Base-by-base conservation (phyloP, 2,797 vertebrate genomes). In the Prionace glauca region DNA sequence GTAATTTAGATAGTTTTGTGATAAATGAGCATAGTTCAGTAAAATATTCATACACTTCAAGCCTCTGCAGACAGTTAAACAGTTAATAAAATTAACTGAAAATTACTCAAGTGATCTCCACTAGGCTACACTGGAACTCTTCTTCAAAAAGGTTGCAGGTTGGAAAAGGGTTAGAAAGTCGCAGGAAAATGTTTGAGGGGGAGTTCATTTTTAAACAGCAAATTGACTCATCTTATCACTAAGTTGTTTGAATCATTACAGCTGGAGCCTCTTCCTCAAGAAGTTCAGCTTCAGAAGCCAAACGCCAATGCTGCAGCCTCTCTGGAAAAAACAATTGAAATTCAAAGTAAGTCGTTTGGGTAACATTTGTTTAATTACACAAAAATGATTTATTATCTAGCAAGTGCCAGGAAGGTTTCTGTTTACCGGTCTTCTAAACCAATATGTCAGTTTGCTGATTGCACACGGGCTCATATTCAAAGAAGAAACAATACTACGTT, bases 321-420 rank as follows among this genome's bases (percentile, higher is more conserved):
- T 96, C 97, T 98, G 96, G 97, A 97, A 97, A 98, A 97, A 97
- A 97, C 97, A 96, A 97, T 97, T 97, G 97, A 97, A 97, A 98
- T 98, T 97, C 98, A 98, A 97, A 98, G 97, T 98, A 98, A 96
- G 98, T 97, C 72, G 2, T 56, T 74, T 74, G 71, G 72, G 69
- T 50, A 74, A 36, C 26, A 56, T 94, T 50, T 77, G 26, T 77
- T 95, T 95, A 95, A 74, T 95, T 72, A 60, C 45, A 56, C 45
- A 24, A 77, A 94, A 94, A 94, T 94, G n/a, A 71, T 94, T 45
- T 94, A 94, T 94, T 94, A 94, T 26, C 91, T 71, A 41, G 36
- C 91, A 94, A 94, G 45, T 95, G 69, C 93, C 69, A 74, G 71
- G 29, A 95, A 94, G 45, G 71, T 90, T 20, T 69, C 93, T 94